Evolutionary conservation across 35 echinoderm and acorn worm genomes (phyloP), one percentile per base, ranked within the genome.

Genomic region (Patiria miniata): DNA sequence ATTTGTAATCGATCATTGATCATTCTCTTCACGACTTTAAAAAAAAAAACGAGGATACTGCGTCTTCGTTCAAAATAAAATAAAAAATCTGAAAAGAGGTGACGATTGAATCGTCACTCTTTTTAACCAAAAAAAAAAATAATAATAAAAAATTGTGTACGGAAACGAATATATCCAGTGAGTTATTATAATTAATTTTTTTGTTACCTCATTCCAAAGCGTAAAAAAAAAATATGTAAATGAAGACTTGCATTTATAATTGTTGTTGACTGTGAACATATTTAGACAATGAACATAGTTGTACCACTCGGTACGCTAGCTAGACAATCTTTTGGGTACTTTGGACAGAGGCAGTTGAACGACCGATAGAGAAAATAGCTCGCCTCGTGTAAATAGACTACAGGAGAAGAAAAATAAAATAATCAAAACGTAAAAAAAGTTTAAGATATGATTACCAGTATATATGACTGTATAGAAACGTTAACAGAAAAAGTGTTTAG

Each of bases 321-420:
- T 73, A 73, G 65, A 73, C 65, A 73, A 21, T 73, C 29, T 69
- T 73, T 73, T 73, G 21, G n/a, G 65, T 73, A 73, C 65, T 73
- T 73, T 34, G 2, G 65, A 73, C 65, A 30, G 65, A 73, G 65
- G 65, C n/a, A 47, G 42, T 23, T 36, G 14, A 73, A 22, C 65
- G 65, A 73, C 65, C 21, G 65, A 73, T 73, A 73, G 65, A 26
- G 29, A 61, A 73, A 23, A 73, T 6, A 47, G 42, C 65, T 73
- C 10, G 65, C 65, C 65, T 73, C 65, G 26, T 73, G 65, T 73
- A 73, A 73, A 73, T 73, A 73, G 65, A 73, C 65, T 73, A 73
- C 29, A 23, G 42, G 42, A 47, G 12, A n/a, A n/a, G 28, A 73
- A 34, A 73, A 28, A 32, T 73, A 26, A 26, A 73, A 73, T 30